phyloP scores from a whole-genome alignment of 2,113 vertebrate species.

The Collichthys lucidus region DNA sequence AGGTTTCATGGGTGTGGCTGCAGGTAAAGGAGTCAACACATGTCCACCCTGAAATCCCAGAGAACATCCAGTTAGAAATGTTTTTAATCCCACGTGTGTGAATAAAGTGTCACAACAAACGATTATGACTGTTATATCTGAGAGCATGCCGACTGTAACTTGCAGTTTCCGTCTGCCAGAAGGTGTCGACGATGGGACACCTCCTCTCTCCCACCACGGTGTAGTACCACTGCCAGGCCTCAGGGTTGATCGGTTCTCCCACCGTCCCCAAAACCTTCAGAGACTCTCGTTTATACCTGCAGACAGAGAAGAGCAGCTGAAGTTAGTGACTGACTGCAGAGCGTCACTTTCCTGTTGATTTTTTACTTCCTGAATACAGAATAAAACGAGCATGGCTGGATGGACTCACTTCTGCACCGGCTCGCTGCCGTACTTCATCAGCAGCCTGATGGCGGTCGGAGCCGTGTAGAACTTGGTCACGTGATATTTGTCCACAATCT shows the following conservation, averaged over 20 bases:
- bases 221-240: conserved; percentile 98
- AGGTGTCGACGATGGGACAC: conserved; percentile 96
- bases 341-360: background rate
- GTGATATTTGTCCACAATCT: conserved; percentile 93
- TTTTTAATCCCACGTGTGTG: no score
- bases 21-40: conserved; percentile 94
- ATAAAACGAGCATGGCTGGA: background rate
- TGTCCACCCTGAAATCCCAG: conserved; percentile 91
- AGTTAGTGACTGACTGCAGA: background rate
- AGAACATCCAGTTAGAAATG: background rate
- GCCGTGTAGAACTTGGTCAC: conserved; percentile 99
- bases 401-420: conserved; percentile 90
- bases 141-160: conserved; percentile 64
- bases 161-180: conserved; percentile 99
- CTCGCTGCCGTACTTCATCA: conserved; percentile 97
- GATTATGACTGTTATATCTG: background rate
- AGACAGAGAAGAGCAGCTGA: background rate
- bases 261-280: conserved; percentile 94
- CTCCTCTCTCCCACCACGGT: conserved; percentile 90
- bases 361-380: background rate
- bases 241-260: conserved; percentile 97
- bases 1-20: conserved; percentile 93
- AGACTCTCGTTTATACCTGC: conserved; percentile 90
- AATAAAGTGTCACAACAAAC: background rate
- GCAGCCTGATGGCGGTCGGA: conserved; percentile 94